Percentiles rank a stretch among this genome's conserved stretches.
Evolutionary conservation across 92 coral and sea anemone genomes (phyloP).

Genomic region (Isaurus tuberculatus): DNA sequence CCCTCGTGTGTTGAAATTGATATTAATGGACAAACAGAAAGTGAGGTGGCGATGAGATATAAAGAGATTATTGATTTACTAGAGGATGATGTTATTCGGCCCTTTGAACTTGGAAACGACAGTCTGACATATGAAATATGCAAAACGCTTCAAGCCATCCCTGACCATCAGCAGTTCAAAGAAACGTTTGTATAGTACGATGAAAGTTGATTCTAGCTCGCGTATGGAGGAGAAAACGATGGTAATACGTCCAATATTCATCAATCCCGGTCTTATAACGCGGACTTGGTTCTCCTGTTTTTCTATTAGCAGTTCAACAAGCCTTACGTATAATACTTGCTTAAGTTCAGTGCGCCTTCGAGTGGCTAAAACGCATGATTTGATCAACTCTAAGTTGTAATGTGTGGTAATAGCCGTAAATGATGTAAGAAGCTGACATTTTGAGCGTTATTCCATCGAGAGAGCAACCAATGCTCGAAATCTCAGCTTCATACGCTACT

Average conservation of each 20-base stretch:
- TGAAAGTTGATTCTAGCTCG: neutral
- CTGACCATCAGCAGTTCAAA: slow-evolving; percentile 15
- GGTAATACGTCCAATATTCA: too few species aligned
- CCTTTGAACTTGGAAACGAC: slow-evolving; percentile 60
- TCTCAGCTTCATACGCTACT: too few species aligned
- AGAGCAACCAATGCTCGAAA: too few species aligned
- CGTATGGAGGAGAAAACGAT: too few species aligned
- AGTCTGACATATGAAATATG: slow-evolving; percentile 40
- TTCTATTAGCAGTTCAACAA: too few species aligned
- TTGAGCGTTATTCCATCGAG: too few species aligned
- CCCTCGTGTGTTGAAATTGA: slow-evolving; percentile 23
- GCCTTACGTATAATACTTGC: too few species aligned
- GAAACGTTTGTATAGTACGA: slow-evolving; percentile 23
- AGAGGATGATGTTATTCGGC: slow-evolving; percentile 76
- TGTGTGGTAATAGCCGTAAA: too few species aligned
- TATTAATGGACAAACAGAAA: slow-evolving; percentile 2
- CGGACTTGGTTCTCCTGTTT: neutral
- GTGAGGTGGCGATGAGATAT: slow-evolving; percentile 50
- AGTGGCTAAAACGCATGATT: too few species aligned
- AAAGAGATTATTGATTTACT: slow-evolving; percentile 65
- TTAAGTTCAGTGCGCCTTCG: too few species aligned
- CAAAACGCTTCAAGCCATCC: slow-evolving; percentile 33
- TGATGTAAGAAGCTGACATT: too few species aligned
- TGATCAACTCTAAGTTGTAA: too few species aligned
- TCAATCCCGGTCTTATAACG: neutral